Base-by-base conservation (phyloP, 1,140 invertebrate species). In the Eupristina koningsbergeri region DNA sequence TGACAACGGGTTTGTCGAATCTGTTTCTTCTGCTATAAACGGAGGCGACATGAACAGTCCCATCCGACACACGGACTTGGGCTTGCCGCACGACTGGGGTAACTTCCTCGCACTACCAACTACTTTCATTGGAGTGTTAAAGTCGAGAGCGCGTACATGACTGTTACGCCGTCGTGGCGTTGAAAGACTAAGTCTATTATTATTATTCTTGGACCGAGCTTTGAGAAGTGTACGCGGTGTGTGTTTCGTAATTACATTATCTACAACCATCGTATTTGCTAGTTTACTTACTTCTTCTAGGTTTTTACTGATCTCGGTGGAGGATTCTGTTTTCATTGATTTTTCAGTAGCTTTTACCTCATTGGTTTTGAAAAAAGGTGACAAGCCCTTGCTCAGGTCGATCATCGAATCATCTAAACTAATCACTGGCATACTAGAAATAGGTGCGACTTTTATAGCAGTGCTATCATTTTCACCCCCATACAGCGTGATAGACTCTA, bases 121-220 rank as follows among this genome's bases (percentile, higher is more conserved):
- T 0, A 77, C 34, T 64, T 92, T 92, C 1, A 83, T 86, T 6
- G 92, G 92, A 0, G 92, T 93, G 39, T 85, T 90, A 67, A 93
- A 93, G 61, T 93, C 90, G 0, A 93, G 79, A 0, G 89, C 90
- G 34, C 92, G 88, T 34, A 93, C 88, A 39, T 93, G 92, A 85
- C 85, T 89, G 31, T 86, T 91, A 1, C 88, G 87, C 11, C 89
- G 85, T 26, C 92, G 88, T 0, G 92, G 92, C 0, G 92, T 93
- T 0, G 92, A 93, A n/a, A 92, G 81, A 75, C 92, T 93, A 7
- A 92, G 83, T 75, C 92, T 85, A 67, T 91, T 87, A 74, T 91
- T 85, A 67, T 91, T 87, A 74, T 91, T 91, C 31, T 91, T 91
- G 0, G 88, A 85, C 3, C 90, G 87, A 82, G 88, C 89, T 80